Base-by-base conservation (phyloP, 2,113 vertebrate species). In the Rissa tridactyla region DNA sequence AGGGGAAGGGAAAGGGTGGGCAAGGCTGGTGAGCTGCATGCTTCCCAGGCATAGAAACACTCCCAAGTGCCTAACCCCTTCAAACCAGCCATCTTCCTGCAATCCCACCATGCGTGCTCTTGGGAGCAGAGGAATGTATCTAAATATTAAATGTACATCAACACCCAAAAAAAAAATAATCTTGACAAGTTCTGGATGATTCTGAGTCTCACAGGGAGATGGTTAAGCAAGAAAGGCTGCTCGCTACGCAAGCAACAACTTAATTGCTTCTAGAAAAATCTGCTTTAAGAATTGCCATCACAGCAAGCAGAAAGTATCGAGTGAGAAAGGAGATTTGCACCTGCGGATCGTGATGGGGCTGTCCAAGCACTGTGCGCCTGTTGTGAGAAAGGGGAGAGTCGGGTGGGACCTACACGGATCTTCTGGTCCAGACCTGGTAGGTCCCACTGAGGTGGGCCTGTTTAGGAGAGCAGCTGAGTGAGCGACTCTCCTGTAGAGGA, bases 311-410 rank as follows among this genome's bases (percentile, higher is more conserved):
- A 21, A 36, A 5, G 23, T 57, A 8, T 29, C 10, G 23, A 19
- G 38, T 25, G 8, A 47, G 26, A 57, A 76, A 34, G 42, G 64
- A 44, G 42, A 21, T n/a, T 42, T 51, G 6, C 9, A 46, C 9
- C 19, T 2, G 1, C 1, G 0, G 52, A 17, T 26, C 1, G 1
- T 20, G 32, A 30, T 19, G 47, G 21, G 62, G n/a, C 34, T 68
- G 76, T 75, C 76, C 52, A 25, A 42, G 34, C 2, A 3, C 29
- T 21, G 19, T n/a, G 46, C 34, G 18, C 11, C 15, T 16, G 32
- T 11, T 32, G 26, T 13, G 19, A 29, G 70, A 13, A 25, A 38
- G 46, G 23, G 29, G 47, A 25, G 27, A 11, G 5, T 46, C 1
- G 5, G 18, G 29, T 13, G 6, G 1, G 11, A 38, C 54, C 52